A percentile compares a stretch with the other conserved stretches of the same genome.
These are phyloP conservation scores for Kryptopterus vitreolus DNA, from an alignment of 2,797 vertebrate genomes.

Conservation along the genomic window DNA sequence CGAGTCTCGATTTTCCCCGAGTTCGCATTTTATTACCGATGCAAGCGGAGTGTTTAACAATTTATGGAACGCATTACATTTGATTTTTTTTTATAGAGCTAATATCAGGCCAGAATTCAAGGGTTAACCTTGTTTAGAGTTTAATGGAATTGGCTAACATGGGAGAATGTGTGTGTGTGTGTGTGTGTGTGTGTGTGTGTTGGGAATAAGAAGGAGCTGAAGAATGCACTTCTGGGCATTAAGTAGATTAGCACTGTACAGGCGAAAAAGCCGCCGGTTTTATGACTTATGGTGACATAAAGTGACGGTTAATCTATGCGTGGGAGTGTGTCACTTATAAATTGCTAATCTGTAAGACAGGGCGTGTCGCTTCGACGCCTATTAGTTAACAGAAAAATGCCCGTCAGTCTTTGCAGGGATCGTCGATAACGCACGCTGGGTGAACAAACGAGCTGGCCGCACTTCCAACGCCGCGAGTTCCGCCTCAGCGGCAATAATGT, in stretches of 20 bases:
- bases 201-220: not conserved
- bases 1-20: not conserved
- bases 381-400: not conserved
- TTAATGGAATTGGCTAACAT: not conserved
- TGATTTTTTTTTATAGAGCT: not conserved
- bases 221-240: not conserved
- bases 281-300: slow-evolving; percentile 1
- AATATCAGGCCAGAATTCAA: not conserved
- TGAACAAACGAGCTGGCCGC: not conserved
- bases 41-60: not conserved
- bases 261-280: not conserved
- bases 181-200: not conserved
- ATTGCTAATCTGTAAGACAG: not conserved
- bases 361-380: not conserved
- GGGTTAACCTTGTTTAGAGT: not conserved
- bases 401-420: not conserved
- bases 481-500: too few species aligned
- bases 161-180: not conserved
- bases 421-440: not conserved
- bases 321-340: not conserved
- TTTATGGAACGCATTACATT: not conserved
- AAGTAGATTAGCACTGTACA: not conserved
- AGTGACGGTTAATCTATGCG: slow-evolving; percentile 3
- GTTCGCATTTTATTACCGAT: not conserved
- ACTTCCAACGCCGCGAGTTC: not conserved